A percentile compares a stretch with the other conserved stretches of the same genome.
These are phyloP conservation scores for Coelinius sp. DNA, from an alignment of 2,888 invertebrate genomes.

Conservation along the genomic window DNA sequence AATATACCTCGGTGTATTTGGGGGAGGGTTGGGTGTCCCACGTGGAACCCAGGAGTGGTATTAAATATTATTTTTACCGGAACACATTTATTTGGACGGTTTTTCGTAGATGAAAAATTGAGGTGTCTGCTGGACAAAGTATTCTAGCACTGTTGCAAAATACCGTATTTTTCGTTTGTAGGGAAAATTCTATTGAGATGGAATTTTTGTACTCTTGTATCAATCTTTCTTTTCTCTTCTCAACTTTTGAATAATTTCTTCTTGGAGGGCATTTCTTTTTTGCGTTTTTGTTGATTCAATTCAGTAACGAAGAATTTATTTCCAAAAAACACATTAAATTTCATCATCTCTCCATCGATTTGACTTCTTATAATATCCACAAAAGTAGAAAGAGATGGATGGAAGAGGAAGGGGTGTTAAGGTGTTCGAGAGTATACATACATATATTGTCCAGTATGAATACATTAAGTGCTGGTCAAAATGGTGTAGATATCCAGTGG, in stretches of 20 bases:
- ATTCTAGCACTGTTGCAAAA: slow-evolving; percentile 36
- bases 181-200: neutral
- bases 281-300: no score
- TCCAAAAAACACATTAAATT: no score
- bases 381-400: neutral
- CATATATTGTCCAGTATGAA: slow-evolving; percentile 67
- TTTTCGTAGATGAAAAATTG: slow-evolving; percentile 41
- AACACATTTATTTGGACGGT: slow-evolving; percentile 59
- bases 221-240: neutral
- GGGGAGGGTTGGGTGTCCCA: neutral
- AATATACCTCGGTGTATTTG: slow-evolving; percentile 9
- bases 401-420: neutral
- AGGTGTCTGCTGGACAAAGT: slow-evolving; percentile 60
- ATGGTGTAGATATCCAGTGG: slow-evolving; percentile 39
- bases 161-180: slow-evolving; percentile 10
- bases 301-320: no score
- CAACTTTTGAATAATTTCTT: neutral
- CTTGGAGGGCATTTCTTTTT: no score
- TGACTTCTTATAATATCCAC: neutral
- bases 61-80: slow-evolving; percentile 64
- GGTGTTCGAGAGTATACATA: slow-evolving; percentile 53
- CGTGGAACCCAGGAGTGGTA: slow-evolving; percentile 16
- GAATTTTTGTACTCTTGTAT: neutral
- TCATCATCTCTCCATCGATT: no score
- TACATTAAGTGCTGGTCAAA: slow-evolving; percentile 57